phyloP scores from a whole-genome alignment of 2,888 invertebrate genomes.

The Drymonia ruficornis region DNA sequence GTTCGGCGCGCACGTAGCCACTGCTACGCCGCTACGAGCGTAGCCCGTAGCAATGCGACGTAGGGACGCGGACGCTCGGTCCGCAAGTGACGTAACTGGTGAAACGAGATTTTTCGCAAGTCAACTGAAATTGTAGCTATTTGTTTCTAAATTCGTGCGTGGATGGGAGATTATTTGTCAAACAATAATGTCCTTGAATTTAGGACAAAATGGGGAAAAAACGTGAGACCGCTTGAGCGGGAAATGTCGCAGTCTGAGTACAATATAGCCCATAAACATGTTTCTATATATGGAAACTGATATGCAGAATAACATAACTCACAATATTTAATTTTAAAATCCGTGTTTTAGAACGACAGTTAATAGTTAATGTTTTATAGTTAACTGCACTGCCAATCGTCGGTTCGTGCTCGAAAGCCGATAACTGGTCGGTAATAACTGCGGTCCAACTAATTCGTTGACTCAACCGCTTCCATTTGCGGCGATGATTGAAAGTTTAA shows the following conservation, averaged over 20 bases:
- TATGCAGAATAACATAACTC: too few species aligned
- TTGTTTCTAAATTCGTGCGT: slow-evolving; percentile 17
- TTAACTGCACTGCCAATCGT: background rate
- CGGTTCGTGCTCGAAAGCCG: background rate
- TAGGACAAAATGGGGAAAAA: background rate
- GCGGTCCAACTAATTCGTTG: slow-evolving; percentile 15
- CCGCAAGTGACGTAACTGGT: slow-evolving; percentile 55
- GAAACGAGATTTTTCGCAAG: slow-evolving; percentile 21
- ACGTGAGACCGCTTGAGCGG: background rate
- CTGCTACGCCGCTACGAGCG: slow-evolving; percentile 67
- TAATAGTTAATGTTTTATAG: background rate
- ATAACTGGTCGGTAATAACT: slow-evolving; percentile 12
- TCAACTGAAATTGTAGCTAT: slow-evolving; percentile 24
- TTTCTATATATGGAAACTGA: too few species aligned
- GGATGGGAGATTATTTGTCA: slow-evolving; percentile 35
- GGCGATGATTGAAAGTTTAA: background rate
- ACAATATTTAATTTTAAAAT: too few species aligned
- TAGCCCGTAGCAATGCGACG: slow-evolving; percentile 64
- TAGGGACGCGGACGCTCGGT: slow-evolving; percentile 43
- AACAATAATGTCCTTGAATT: slow-evolving; percentile 6
- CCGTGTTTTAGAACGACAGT: background rate
- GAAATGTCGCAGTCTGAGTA: background rate
- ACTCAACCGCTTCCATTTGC: background rate
- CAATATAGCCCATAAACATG: background rate
- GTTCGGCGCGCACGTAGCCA: slow-evolving; percentile 69